Evolutionary conservation across 2,888 invertebrate species (phyloP), one percentile per base, ranked within the genome.

Genomic region (Myathropa florea): DNA sequence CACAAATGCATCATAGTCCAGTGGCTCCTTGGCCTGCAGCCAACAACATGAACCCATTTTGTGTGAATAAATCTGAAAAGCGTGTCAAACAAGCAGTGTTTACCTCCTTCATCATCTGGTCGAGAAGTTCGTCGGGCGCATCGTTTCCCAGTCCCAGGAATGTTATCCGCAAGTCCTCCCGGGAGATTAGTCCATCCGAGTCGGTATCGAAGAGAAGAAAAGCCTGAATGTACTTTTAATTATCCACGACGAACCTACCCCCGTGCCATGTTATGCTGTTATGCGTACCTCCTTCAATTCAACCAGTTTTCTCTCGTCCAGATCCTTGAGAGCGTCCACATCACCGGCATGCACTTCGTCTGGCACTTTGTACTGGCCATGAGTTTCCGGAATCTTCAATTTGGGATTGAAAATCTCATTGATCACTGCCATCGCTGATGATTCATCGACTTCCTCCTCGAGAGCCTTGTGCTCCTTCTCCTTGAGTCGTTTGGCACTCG

Each of bases 161-260:
- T 0, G 95, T 95, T 30, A 94, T 94, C 12, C 94, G 93, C 76
- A 96, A 93, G 90, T 96, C 96, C 78, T 93, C 94, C 89, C 94
- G 94, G 89, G 95, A 95, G 85, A 95, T 95, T 89, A 94, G 93
- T 0, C 95, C 95, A 89, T 95, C 95, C 26, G 94, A 94, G 88
- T 95, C 94, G 90, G 95, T 91, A 89, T 95, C 95, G 88, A 95
- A 95, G 4, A 95, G 92, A 59, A 94, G 92, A 90, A 95, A 95
- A 1, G 94, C 95, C 95, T 95, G 90, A 57, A 14, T n/a, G 7
- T 21, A 70, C 55, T 57, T 57, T 57, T 57, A 24, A 57, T 24
- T 57, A 24, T 24, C 57, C 57, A 23, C 12, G 24, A 57, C 24
- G 57, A 18, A 46, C 57, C 24, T 57, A 57, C 14, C 14, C n/a